These are phyloP conservation scores for Xanthorhoe designata DNA, from an alignment of 2,888 invertebrate genomes.

Conservation along the genomic window DNA sequence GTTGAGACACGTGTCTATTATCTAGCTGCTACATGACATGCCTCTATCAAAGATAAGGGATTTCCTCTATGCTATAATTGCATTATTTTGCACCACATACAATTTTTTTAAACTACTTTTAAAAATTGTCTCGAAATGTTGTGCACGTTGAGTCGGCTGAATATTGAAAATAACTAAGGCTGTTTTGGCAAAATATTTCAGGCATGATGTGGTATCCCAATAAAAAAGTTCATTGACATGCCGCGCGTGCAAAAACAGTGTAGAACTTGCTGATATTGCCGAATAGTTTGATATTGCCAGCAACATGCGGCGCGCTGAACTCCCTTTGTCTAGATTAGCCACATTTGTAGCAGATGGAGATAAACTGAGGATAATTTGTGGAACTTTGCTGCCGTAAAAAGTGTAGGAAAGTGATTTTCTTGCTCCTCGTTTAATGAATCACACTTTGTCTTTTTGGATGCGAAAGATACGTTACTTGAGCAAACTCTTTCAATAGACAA, in stretches of 20 bases:
- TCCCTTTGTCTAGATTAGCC: constrained; percentile 37
- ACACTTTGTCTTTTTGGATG: constrained; percentile 10
- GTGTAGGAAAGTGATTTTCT: constrained; percentile 22
- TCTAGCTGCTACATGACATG: constrained; percentile 23
- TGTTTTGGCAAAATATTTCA: constrained; percentile 19
- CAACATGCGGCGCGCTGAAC: constrained; percentile 32
- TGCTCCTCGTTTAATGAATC: constrained; percentile 19
- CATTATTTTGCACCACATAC: background rate
- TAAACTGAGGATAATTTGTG: constrained; percentile 30
- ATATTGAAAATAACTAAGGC: constrained; percentile 9
- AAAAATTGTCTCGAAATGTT: background rate
- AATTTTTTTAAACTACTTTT: background rate
- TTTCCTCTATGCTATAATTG: constrained; percentile 11
- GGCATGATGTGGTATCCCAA: constrained; percentile 29
- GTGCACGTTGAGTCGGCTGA: background rate
- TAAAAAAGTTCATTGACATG: constrained; percentile 38
- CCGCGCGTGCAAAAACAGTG: constrained; percentile 30
- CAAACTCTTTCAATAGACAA: background rate
- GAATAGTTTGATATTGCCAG: constrained; percentile 37
- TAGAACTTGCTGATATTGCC: constrained; percentile 36
- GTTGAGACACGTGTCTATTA: constrained; percentile 25
- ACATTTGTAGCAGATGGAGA: constrained; percentile 37
- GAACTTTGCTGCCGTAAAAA: constrained; percentile 30
- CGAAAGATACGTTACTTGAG: constrained; percentile 4
- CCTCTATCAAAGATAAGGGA: constrained; percentile 28